Conservation (phyloP, 2,113 vertebrate species). For the Amphiprion ocellaris region DNA sequence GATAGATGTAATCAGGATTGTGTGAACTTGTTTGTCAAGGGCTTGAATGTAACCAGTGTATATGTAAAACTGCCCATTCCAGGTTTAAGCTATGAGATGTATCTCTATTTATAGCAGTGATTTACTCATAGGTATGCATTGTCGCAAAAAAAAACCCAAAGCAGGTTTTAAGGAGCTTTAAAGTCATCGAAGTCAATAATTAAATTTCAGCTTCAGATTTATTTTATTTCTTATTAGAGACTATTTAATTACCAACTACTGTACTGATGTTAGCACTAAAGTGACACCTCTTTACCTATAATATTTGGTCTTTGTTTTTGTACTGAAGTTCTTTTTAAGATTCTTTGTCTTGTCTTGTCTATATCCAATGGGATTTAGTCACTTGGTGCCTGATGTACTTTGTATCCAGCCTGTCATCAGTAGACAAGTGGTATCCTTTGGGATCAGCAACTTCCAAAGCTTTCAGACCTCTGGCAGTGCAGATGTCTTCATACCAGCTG, state of each 20-base stretch:
- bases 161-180: neutral
- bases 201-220: no score
- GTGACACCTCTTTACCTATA: neutral
- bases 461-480: constrained; percentile 65
- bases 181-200: neutral
- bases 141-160: no score
- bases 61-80: no score
- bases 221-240: no score
- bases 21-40: no score
- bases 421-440: constrained; percentile 62
- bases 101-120: no score
- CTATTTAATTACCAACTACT: neutral
- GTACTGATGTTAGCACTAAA: neutral
- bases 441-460: constrained; percentile 58
- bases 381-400: constrained; percentile 49
- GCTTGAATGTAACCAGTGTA: no score
- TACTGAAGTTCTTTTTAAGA: constrained; percentile 8
- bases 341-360: constrained; percentile 9
- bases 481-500: constrained; percentile 74
- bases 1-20: no score
- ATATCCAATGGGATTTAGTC: constrained; percentile 48
- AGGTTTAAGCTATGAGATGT: no score
- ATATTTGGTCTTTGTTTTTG: neutral
- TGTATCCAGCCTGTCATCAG: constrained; percentile 64
- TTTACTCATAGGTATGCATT: no score